Percentiles rank a stretch among this genome's conserved stretches.
phyloP scores from a whole-genome alignment of 2,797 vertebrate species.

The Halcyon smyrnensis region DNA sequence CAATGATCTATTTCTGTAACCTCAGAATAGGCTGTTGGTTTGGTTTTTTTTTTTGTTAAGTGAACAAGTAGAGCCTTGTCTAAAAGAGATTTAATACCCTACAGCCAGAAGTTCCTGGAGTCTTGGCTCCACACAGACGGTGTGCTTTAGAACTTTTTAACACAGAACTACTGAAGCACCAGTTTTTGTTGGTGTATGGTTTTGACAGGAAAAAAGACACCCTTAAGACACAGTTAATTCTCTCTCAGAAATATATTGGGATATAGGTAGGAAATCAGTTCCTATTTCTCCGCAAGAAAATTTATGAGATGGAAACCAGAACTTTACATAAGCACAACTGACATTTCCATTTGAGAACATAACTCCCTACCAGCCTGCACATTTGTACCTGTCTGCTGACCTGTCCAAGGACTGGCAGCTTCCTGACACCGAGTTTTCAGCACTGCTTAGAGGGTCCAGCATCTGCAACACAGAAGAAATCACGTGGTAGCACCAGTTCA shows the following conservation, averaged over 20 bases:
- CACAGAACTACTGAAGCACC: not conserved
- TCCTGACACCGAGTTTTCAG: constrained; percentile 94
- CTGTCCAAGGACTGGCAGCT: constrained; percentile 98
- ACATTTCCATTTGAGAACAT: not conserved
- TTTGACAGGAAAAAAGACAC: constrained; percentile 24
- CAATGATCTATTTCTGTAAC: not conserved
- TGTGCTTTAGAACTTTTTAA: not conserved
- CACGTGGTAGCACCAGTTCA: not conserved
- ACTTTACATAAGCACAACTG: not conserved
- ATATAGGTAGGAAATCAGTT: not conserved
- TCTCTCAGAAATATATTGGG: not conserved
- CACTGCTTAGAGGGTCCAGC: constrained; percentile 94
- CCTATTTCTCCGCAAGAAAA: not conserved
- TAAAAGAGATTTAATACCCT: not conserved
- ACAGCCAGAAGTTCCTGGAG: constrained; percentile 17
- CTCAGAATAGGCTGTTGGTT: not conserved
- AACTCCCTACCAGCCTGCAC: not conserved
- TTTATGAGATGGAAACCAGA: not conserved
- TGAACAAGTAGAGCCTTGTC: constrained; percentile 16
- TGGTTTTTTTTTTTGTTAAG: not conserved
- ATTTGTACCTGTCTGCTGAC: constrained; percentile 90
- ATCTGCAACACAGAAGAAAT: constrained; percentile 80
- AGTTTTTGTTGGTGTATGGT: not conserved
- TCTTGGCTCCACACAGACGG: not conserved
- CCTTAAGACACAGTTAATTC: not conserved